phyloP scores from a whole-genome alignment of 2,888 invertebrate genomes.

The Nematopogon swammerdamellus region DNA sequence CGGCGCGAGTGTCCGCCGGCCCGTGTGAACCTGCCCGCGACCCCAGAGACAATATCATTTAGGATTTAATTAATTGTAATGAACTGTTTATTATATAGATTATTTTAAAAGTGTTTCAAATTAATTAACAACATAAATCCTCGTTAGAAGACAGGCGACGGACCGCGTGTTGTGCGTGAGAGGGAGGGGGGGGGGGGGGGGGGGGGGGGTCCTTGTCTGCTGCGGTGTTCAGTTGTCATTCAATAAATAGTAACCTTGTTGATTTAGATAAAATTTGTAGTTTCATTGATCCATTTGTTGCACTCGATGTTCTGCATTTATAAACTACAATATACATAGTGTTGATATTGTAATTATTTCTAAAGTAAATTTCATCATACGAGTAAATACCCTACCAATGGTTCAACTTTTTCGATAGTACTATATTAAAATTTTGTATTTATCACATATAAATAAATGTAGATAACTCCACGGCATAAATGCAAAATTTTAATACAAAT shows the following conservation, averaged over 20 bases:
- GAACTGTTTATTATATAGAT: constrained; percentile 44
- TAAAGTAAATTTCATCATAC: constrained; percentile 31
- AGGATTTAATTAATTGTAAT: constrained; percentile 51
- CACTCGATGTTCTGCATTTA: constrained; percentile 60
- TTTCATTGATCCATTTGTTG: constrained; percentile 21
- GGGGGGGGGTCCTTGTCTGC: neutral
- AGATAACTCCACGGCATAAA: constrained; percentile 54
- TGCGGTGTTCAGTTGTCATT: neutral
- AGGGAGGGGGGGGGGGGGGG: neutral
- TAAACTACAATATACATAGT: constrained; percentile 51
- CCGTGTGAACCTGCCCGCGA: too few species aligned
- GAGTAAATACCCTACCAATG: neutral
- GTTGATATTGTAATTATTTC: constrained; percentile 58
- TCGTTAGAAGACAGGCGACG: neutral
- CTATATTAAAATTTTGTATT: constrained; percentile 56
- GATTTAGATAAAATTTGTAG: constrained; percentile 6
- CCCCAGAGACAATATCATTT: constrained; percentile 52
- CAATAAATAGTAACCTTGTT: constrained; percentile 5
- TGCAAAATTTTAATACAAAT: constrained; percentile 52
- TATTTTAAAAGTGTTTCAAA: constrained; percentile 52
- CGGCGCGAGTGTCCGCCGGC: too few species aligned
- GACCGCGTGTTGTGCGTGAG: too few species aligned
- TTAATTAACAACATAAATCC: neutral
- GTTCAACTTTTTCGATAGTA: constrained; percentile 32
- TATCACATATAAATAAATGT: constrained; percentile 57